Base-by-base conservation (phyloP, 2,888 invertebrate species). In the Galeruca laticollis region DNA sequence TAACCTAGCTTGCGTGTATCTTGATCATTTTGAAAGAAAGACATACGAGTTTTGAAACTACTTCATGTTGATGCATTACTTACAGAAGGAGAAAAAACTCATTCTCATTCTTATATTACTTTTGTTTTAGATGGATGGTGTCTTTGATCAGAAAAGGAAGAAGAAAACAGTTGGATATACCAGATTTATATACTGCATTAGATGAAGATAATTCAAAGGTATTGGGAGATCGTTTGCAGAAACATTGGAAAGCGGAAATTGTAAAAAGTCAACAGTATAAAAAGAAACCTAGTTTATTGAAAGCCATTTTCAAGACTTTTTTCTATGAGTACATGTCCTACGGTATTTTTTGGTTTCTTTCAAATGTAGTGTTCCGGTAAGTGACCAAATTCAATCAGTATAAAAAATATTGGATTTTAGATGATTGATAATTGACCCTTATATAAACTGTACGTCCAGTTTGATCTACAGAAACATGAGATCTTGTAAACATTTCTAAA, bases 131-230 rank as follows among this genome's bases (percentile, higher is more conserved):
- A 61, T 84, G 84, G 84, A 82, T 84, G 79, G 52, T 78, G 31
- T 76, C 77, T 49, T 74, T 84, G 21, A 83, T 88, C 73, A 82
- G 86, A 65, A 88, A 87, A 76, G 91, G 92, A 3, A 87, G 87
- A 70, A 87, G 81, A 78, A 86, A 88, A 74, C 89, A 90, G 71
- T 84, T 94, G 9, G 89, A 89, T 76, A 87, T 91, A 63, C 85
- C 87, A 9, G 92, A 93, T 80, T 82, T 93, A 20, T 91, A 90
- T 84, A 88, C 88, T 80, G 88, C 89, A 5, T 83, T 91, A 33
- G 84, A 87, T 0, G 84, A 84, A 5, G 92, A 93, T 82, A 84
- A 87, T 61, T 92, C 93, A 0, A 88, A 90, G 68, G 80, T 82
- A 15, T 85, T 93, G 2, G 91, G 91, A 1, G 88, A 92, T 80